Percentiles rank a stretch among this genome's conserved stretches.
These are phyloP conservation scores for Apodemus speciosus DNA, from an alignment of 2,113 vertebrate species.

Conservation along the genomic window DNA sequence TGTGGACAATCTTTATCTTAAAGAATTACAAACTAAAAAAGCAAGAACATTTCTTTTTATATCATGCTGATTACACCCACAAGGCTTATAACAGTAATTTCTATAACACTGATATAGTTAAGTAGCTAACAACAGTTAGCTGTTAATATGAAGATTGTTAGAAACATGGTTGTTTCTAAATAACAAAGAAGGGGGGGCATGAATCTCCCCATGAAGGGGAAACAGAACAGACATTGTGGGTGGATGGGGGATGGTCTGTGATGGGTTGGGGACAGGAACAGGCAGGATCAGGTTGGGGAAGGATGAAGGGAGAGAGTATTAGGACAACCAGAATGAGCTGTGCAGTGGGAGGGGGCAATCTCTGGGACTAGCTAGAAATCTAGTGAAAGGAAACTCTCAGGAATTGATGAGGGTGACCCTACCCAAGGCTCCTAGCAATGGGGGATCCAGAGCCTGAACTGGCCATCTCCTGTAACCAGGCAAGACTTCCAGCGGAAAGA, in stretches of 20 bases:
- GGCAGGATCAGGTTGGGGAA: background rate
- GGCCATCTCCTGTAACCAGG: background rate
- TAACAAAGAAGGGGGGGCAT: background rate
- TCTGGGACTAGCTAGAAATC: background rate
- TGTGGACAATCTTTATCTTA: background rate
- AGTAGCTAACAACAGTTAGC: background rate
- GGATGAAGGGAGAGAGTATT: background rate
- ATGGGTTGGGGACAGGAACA: background rate
- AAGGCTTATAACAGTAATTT: background rate
- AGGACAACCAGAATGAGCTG: background rate
- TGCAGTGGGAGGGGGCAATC: background rate
- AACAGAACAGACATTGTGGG: background rate
- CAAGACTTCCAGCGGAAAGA: background rate
- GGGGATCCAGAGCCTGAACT: background rate
- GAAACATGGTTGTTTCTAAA: background rate
- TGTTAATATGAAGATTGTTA: background rate
- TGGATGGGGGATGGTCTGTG: background rate
- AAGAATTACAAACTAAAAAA: background rate
- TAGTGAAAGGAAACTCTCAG: background rate
- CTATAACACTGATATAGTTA: constrained; percentile 9
- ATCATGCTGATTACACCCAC: background rate
- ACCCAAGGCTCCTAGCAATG: background rate
- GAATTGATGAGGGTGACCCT: background rate
- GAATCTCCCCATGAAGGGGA: background rate
- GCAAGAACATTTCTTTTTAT: background rate